A percentile compares a stretch with the other conserved stretches of the same genome.
phyloP scores from a whole-genome alignment of 1,140 invertebrate species.

The Ceratosolen solmsi region DNA sequence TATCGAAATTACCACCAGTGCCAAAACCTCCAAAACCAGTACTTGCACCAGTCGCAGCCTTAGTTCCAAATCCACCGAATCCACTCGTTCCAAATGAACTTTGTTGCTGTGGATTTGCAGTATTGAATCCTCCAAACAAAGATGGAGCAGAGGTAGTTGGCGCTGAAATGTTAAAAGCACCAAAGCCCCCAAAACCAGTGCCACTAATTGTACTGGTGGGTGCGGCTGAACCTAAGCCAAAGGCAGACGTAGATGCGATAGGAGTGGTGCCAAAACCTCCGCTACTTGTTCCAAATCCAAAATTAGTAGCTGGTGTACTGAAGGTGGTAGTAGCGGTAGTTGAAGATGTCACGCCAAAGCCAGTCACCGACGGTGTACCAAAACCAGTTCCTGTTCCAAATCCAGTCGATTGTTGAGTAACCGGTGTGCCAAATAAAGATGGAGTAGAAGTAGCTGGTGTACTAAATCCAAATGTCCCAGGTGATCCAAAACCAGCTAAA shows the following conservation, averaged over 20 bases:
- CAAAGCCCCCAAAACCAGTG: constrained; percentile 63
- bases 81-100: constrained; percentile 73
- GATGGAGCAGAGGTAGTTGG: constrained; percentile 68
- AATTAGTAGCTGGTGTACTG: constrained; percentile 61
- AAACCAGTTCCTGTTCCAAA: constrained; percentile 66
- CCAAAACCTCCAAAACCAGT: constrained; percentile 75
- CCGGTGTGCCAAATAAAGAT: constrained; percentile 54
- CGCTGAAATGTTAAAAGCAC: constrained; percentile 66
- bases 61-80: constrained; percentile 74
- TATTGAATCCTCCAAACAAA: constrained; percentile 67
- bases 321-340: constrained; percentile 59
- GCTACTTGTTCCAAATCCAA: constrained; percentile 64
- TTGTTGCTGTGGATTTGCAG: constrained; percentile 59
- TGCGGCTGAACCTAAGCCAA: constrained; percentile 65
- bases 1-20: constrained; percentile 21
- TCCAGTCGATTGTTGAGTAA: constrained; percentile 57
- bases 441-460: constrained; percentile 55
- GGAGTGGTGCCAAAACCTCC: constrained; percentile 55
- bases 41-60: constrained; percentile 66
- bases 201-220: constrained; percentile 63
- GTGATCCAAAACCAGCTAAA: constrained; percentile 64
- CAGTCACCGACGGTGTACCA: constrained; percentile 58
- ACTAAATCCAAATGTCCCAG: constrained; percentile 64
- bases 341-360: constrained; percentile 58
- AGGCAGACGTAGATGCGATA: constrained; percentile 67